Evolutionary conservation across 2,113 vertebrate species (phyloP).

Genomic region (Hemicordylus capensis): DNA sequence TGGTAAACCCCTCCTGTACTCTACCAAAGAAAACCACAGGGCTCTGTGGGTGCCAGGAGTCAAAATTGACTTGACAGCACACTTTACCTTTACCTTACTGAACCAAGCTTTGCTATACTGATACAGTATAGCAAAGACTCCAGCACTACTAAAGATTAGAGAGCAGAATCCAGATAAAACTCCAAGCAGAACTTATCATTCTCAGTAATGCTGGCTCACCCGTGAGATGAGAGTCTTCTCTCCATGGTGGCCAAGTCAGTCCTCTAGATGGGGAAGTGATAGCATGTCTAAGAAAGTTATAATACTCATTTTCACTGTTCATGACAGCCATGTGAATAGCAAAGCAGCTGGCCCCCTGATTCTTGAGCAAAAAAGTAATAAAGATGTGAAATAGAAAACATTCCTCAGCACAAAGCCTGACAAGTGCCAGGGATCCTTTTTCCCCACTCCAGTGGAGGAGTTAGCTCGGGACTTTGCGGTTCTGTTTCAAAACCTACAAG

Average conservation of each 20-base stretch:
- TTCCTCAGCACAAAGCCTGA: background rate
- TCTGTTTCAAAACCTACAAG: background rate
- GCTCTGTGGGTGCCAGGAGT: too few species aligned
- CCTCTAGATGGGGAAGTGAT: background rate
- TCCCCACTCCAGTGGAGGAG: background rate
- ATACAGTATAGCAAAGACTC: background rate
- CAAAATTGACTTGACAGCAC: too few species aligned
- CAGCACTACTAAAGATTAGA: background rate
- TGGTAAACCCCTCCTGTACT: too few species aligned
- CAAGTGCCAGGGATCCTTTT: background rate
- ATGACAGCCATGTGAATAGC: background rate
- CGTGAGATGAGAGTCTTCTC: background rate
- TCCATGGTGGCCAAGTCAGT: constrained; percentile 7
- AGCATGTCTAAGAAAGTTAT: background rate
- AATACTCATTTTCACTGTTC: background rate
- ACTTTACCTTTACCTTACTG: too few species aligned
- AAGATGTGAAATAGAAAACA: constrained; percentile 6
- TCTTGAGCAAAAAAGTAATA: background rate
- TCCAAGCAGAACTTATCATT: background rate
- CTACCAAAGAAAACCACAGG: too few species aligned
- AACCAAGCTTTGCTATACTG: background rate
- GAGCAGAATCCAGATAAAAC: background rate
- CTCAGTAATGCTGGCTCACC: background rate
- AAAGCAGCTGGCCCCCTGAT: background rate
- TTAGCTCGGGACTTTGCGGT: background rate